Percentiles rank a stretch among this genome's conserved stretches.
Conservation (phyloP, 1,140 invertebrate species). For the Sycobia sp. region DNA sequence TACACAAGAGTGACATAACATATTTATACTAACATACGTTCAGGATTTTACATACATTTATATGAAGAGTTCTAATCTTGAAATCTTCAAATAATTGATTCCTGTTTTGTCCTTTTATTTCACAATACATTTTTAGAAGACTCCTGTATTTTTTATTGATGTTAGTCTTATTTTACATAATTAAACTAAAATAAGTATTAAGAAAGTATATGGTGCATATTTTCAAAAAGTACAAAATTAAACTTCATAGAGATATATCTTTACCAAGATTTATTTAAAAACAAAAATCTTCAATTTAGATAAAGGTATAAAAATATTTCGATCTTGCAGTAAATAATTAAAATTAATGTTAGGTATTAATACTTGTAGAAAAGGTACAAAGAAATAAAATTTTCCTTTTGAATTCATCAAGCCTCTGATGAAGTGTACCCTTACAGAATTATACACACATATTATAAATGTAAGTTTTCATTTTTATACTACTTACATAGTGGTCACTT, state of each 20-base stretch:
- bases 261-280: conserved; percentile 11
- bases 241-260: conserved; percentile 8
- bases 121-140: conserved; percentile 12
- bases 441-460: background rate
- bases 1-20: conserved; percentile 30
- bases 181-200: conserved; percentile 9
- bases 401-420: background rate
- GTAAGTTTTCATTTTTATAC: conserved; percentile 11
- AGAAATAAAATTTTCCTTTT: conserved; percentile 16
- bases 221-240: conserved; percentile 24
- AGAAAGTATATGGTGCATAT: conserved; percentile 12
- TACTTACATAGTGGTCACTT: background rate
- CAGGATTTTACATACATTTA: conserved; percentile 28
- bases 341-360: conserved; percentile 21
- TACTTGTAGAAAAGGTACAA: conserved; percentile 29
- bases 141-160: background rate
- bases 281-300: conserved; percentile 12
- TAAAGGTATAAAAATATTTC: conserved; percentile 32
- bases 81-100: conserved; percentile 12
- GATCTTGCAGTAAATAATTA: conserved; percentile 19
- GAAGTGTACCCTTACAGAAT: background rate
- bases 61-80: background rate
- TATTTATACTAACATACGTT: conserved; percentile 25
- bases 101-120: conserved; percentile 5
- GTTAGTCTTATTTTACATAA: background rate